Percentiles rank a stretch among this genome's conserved stretches.
Conservation (phyloP, 2,888 invertebrate genomes). For the Drosophila anomalata region DNA sequence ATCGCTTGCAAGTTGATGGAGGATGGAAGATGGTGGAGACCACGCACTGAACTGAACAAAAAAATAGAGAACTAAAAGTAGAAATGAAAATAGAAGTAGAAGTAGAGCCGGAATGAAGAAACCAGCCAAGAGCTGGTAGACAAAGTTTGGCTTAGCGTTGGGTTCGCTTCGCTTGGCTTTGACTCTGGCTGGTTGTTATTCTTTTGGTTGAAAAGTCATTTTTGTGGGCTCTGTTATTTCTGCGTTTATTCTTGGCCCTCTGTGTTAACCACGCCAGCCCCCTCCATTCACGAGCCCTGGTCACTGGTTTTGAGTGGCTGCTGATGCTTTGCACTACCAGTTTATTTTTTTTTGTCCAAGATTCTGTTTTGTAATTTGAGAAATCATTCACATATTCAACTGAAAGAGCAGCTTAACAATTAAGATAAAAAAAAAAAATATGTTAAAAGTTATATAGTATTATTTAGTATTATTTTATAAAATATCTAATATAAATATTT, state of each 20-base stretch:
- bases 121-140: conserved; percentile 57
- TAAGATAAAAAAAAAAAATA: not conserved
- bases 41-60: conserved; percentile 49
- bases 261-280: not conserved
- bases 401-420: not conserved
- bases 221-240: conserved; percentile 67
- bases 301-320: conserved; percentile 56
- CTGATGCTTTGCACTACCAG: conserved; percentile 65
- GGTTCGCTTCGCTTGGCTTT: conserved; percentile 27
- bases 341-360: conserved; percentile 21
- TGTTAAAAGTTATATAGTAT: not conserved
- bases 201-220: conserved; percentile 63
- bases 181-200: conserved; percentile 45
- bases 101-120: conserved; percentile 11
- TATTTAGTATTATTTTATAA: too few relatives aligned
- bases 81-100: not conserved
- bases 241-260: conserved; percentile 46
- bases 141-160: conserved; percentile 55
- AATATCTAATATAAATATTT: too few relatives aligned
- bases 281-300: conserved; percentile 6
- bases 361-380: conserved; percentile 23
- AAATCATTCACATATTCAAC: conserved; percentile 34
- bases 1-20: conserved; percentile 66
- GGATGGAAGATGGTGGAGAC: conserved; percentile 34
- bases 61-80: conserved; percentile 16